Base-by-base conservation (phyloP, 2,888 invertebrate species). In the Oxyteleia sp. region DNA sequence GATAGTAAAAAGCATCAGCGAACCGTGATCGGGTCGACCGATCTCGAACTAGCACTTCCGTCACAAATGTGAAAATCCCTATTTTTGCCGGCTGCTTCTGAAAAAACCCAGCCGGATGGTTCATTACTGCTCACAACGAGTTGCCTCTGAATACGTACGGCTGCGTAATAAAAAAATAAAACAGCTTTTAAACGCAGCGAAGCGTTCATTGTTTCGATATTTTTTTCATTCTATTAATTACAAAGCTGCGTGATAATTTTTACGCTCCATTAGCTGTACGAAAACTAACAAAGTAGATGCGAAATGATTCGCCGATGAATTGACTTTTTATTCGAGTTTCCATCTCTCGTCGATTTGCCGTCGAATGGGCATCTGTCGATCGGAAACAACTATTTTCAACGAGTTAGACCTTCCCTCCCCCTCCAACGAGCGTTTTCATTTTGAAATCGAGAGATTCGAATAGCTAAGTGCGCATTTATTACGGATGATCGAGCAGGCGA, bases 151-250 rank as follows among this genome's bases (percentile, higher is more conserved):
- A n/a, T n/a, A n/a, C n/a, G n/a, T n/a, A n/a, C n/a, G n/a, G n/a
- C n/a, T n/a, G n/a, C n/a, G n/a, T n/a, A n/a, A n/a, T n/a, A n/a
- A n/a, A n/a, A n/a, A n/a, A n/a, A n/a, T n/a, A n/a, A n/a, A n/a
- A n/a, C n/a, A n/a, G n/a, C n/a, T n/a, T n/a, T n/a, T n/a, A n/a
- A n/a, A n/a, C n/a, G n/a, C n/a, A n/a, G n/a, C n/a, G n/a, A n/a
- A n/a, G n/a, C n/a, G n/a, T n/a, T n/a, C n/a, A n/a, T n/a, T n/a
- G n/a, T n/a, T n/a, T n/a, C n/a, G n/a, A n/a, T n/a, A n/a, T n/a
- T n/a, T n/a, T 59, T 72, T 72, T 72, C 72, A 41, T 51, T 26
- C 23, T 51, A 47, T 61, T 57, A 45, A 51, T 72, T 61, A 64
- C 64, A 15, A 18, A 38, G 41, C 18, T 15, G 15, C 20, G 38